Percentiles rank a stretch among this genome's conserved stretches.
These are phyloP conservation scores for Hymenopus coronatus DNA, from an alignment of 2,888 invertebrate species.

Conservation along the genomic window DNA sequence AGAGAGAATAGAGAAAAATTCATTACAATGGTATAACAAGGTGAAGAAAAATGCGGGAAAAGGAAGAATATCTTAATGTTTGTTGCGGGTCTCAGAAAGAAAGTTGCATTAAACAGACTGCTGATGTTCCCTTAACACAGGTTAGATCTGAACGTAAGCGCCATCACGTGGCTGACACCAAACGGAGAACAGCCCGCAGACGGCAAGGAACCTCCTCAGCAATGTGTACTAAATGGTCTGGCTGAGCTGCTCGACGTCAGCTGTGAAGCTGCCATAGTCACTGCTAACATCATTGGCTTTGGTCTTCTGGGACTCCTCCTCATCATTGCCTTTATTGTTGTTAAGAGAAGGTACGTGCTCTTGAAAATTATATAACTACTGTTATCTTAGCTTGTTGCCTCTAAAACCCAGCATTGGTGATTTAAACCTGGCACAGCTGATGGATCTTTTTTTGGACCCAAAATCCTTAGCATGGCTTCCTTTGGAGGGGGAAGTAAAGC, in stretches of 20 bases:
- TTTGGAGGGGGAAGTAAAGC: no score
- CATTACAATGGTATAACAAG: no score
- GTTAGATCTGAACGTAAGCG: constrained; percentile 53
- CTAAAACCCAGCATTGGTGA: no score
- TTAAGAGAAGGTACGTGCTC: constrained; percentile 57
- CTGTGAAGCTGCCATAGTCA: constrained; percentile 71
- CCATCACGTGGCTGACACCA: constrained; percentile 63
- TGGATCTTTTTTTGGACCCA: no score
- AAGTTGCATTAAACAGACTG: no score
- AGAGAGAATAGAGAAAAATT: no score
- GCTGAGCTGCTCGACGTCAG: constrained; percentile 64
- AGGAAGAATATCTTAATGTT: no score
- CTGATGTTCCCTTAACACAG: constrained; percentile 22
- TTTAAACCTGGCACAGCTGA: no score
- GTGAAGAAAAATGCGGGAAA: no score
- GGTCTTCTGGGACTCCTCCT: constrained; percentile 55
- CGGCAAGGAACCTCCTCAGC: constrained; percentile 57
- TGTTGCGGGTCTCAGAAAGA: no score
- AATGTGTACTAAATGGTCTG: constrained; percentile 62
- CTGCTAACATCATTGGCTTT: constrained; percentile 62
- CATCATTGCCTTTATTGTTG: constrained; percentile 58
- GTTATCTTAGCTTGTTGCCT: no score
- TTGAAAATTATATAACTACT: neutral
- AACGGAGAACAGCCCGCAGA: constrained; percentile 64
- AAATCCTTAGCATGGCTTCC: no score